phyloP scores from a whole-genome alignment of 30 jellyfish, hydroid and myxozoan genomes.

The Aurelia sp. region DNA sequence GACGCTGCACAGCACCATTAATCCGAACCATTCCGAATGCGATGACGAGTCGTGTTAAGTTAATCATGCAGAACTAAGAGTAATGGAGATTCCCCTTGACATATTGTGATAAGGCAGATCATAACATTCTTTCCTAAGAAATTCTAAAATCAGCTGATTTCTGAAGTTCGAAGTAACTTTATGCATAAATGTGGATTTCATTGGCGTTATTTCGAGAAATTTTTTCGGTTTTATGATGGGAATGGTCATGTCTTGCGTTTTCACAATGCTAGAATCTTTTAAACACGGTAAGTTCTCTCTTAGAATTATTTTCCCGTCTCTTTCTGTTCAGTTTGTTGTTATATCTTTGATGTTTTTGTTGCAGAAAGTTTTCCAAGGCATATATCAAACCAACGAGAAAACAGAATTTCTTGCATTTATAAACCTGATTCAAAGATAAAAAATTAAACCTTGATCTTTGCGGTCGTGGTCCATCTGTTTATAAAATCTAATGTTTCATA shows the following conservation, averaged over 20 bases:
- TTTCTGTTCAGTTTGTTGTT: too few relatives aligned
- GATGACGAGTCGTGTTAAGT: conserved; percentile 17
- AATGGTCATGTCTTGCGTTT: conserved; percentile 34
- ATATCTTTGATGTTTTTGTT: too few relatives aligned
- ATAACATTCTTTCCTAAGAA: conserved; percentile 36
- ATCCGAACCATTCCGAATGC: neutral
- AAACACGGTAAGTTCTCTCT: conserved; percentile 35
- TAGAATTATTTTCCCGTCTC: too few relatives aligned
- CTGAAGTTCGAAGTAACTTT: neutral
- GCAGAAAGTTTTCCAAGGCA: too few relatives aligned
- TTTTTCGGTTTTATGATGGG: conserved; percentile 10
- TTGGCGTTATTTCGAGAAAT: neutral
- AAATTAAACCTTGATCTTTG: too few relatives aligned
- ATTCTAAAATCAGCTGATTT: conserved; percentile 71
- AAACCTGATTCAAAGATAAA: too few relatives aligned
- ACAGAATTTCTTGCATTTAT: too few relatives aligned
- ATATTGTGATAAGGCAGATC: conserved; percentile 36
- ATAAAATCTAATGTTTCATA: too few relatives aligned
- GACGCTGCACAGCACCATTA: neutral
- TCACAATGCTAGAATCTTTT: conserved; percentile 17
- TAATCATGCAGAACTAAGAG: conserved; percentile 48
- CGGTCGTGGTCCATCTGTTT: too few relatives aligned
- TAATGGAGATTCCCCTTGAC: conserved; percentile 68
- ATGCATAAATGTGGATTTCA: neutral
- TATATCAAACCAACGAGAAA: too few relatives aligned